Evolutionary conservation across 2,888 invertebrate species (phyloP), one percentile per base, ranked within the genome.

Genomic region (Pheosia tremula): DNA sequence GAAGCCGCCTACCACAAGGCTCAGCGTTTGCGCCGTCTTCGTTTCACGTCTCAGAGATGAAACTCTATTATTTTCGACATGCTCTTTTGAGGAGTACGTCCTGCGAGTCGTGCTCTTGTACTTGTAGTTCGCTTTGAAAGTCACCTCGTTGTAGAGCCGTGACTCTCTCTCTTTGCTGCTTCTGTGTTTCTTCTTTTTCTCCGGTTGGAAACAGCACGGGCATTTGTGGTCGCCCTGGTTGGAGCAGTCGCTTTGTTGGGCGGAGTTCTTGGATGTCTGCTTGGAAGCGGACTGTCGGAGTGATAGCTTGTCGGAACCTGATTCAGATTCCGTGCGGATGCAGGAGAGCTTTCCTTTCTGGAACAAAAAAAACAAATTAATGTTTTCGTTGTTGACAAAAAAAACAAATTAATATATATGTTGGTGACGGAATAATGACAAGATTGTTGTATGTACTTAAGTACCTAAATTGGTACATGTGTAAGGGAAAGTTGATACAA

Each of bases 1-100:
- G 75, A 98, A 98, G 3, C 97, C 97, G 0, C 98, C 98, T 0
- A 98, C 97, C 0, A 98, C 98, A 5, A 98, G 95, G 68, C 97
- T 97, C 58, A 98, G 85, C 0, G 98, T 98, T 81, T 97, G 97
- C 4, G 97, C 97, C 0, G 98, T 98, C 90, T 98, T 98, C 4
- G 97, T 97, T 82, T 98, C 98, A 58, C 97, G 93, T 59, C 97
- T 94, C 62, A 96, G 88, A 7, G 96, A 96, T 0, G 96, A 96
- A 0, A 96, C 96, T 69, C 96, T 89, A 74, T 94, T 95, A 75
- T 95, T 95, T 39, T 95, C 94, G 0, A 71, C 68, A 11, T 94
- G 93, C 45, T 95, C 91, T 66, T 94, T 94, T 5, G 94, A 86
- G 0, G 95, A 95, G 79, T 94, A 94, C 0, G 93, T 94, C 47